Evolutionary conservation across 1,140 invertebrate species (phyloP), one percentile per base, ranked within the genome.

Genomic region (Luehdorfia chinensis): DNA sequence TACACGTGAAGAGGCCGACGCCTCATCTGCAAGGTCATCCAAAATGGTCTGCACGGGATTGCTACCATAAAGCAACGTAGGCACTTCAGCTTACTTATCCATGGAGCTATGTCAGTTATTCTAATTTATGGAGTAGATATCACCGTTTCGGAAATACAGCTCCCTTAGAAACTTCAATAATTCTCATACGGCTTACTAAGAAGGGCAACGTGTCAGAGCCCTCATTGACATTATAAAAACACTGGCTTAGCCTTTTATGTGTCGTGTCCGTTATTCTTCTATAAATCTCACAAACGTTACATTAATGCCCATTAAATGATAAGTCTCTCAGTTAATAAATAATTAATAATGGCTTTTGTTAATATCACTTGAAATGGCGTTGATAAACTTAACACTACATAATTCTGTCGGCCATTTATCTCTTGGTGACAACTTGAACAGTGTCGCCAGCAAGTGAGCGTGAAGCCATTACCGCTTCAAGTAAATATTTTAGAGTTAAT

Each of bases 351-450:
- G 16, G 25, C 4, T 9, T 43, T 30, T 14, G 25, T 43, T 43
- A 43, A 43, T 43, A 43, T 43, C n/a, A 43, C 4, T 43, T 30
- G 39, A 30, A 43, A 28, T 30, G 39, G 39, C 27, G 39, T 30
- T 43, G 63, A 76, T 70, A 69, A 75, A 66, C 63, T 71, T 75
- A 65, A 75, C 63, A 71, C 55, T 57, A 65, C 55, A 61, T 62
- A 71, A 59, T 58, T 55, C 65, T 58, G 52, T 49, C 55, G 47
- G 36, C 48, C 63, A 75, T 83, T 66, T 76, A 79, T 83, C 75
- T 74, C 69, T 51, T 41, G 60, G 63, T 72, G 77, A 81, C 75
- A 75, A 72, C 67, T 57, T 46, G 48, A 71, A 59, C 67, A 63
- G 64, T 79, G 66, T 75, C 63, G 55, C 51, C 50, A 64, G 60